Percentiles rank a stretch among this genome's conserved stretches.
Conservation (phyloP, 1,140 invertebrate species). For the Drosophila virilis region DNA sequence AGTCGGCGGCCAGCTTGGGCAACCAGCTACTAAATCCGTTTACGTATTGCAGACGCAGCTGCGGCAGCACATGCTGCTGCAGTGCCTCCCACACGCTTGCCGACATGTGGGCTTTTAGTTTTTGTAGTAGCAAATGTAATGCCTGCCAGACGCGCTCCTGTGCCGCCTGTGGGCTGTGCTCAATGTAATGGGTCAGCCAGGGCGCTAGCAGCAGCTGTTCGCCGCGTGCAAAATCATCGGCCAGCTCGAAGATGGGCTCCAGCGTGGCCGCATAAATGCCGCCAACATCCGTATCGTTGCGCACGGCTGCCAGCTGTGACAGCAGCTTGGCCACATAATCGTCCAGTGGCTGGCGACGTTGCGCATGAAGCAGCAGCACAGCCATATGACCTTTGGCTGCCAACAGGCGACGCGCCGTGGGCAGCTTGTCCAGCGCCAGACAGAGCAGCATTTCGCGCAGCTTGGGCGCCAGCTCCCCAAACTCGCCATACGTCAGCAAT, state of each 20-base stretch:
- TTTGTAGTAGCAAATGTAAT: constrained; percentile 60
- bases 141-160: constrained; percentile 76
- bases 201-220: constrained; percentile 72
- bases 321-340: constrained; percentile 75
- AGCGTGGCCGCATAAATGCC: constrained; percentile 57
- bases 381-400: constrained; percentile 80
- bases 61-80: constrained; percentile 70
- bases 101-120: constrained; percentile 1
- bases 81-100: constrained; percentile 50
- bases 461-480: constrained; percentile 62
- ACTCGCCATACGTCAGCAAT: constrained; percentile 54
- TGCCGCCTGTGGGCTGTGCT: constrained; percentile 64
- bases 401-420: constrained; percentile 50
- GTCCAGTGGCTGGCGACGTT: constrained; percentile 51
- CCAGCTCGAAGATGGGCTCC: constrained; percentile 60
- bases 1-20: constrained; percentile 70
- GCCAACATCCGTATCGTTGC: constrained; percentile 63
- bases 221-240: constrained; percentile 65
- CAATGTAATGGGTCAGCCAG: constrained; percentile 74
- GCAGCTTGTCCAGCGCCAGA: constrained; percentile 70
- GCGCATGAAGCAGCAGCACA: constrained; percentile 65
- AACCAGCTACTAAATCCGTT: constrained; percentile 65
- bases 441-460: constrained; percentile 72
- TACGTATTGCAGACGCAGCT: constrained; percentile 64
- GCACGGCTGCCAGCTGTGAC: constrained; percentile 57